These are phyloP conservation scores for Hassar affinis DNA, from an alignment of 2,113 vertebrate genomes.

Conservation along the genomic window DNA sequence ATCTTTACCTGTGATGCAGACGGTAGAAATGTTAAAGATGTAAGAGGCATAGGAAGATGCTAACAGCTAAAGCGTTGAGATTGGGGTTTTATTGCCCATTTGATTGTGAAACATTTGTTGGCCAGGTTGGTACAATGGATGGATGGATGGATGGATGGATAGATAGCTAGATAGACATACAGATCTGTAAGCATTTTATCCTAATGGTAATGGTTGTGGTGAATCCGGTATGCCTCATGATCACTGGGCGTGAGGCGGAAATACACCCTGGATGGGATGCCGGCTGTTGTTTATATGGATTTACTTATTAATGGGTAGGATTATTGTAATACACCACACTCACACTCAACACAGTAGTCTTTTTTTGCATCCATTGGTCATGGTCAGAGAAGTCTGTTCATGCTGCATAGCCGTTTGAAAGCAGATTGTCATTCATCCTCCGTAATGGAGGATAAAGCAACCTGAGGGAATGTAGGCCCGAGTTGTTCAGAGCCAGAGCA, in stretches of 20 bases:
- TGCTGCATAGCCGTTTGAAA: constrained; percentile 56
- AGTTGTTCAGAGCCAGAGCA: constrained; percentile 72
- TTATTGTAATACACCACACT: neutral
- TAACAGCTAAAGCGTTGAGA: neutral
- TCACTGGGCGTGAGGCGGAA: neutral
- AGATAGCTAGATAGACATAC: too few species aligned
- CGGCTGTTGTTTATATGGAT: neutral
- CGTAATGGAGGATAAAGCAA: constrained; percentile 69
- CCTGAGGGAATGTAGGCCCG: constrained; percentile 65
- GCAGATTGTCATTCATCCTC: constrained; percentile 69
- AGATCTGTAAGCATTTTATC: neutral
- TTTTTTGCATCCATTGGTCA: neutral
- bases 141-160: too few species aligned
- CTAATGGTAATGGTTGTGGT: neutral
- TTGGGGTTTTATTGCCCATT: neutral
- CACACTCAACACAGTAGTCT: neutral
- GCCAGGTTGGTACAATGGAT: neutral
- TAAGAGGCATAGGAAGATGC: neutral
- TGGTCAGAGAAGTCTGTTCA: constrained; percentile 28
- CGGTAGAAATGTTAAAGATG: neutral
- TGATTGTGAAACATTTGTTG: neutral
- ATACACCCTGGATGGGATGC: neutral
- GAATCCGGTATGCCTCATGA: neutral
- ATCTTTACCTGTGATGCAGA: neutral
- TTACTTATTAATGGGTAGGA: neutral